phyloP scores from a whole-genome alignment of 1,140 invertebrate genomes.

The Bombus picipes region DNA sequence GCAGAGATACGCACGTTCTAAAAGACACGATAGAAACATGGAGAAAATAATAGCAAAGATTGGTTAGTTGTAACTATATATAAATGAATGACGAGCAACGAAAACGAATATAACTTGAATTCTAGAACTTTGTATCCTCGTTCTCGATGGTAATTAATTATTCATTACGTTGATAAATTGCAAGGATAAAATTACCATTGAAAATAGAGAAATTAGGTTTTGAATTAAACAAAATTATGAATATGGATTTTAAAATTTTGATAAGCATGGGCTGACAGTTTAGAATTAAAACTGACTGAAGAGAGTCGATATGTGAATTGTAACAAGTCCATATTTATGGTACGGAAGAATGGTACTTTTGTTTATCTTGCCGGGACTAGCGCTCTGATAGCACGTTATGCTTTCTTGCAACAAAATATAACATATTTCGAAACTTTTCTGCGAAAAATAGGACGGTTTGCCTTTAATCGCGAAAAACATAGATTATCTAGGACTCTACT shows the following conservation, averaged over 20 bases:
- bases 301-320: not conserved
- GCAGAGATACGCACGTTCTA: conserved; percentile 46
- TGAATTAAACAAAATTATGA: not conserved
- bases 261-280: accelerated
- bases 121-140: too few relatives aligned
- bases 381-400: accelerated
- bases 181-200: accelerated
- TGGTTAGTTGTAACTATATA: too few relatives aligned
- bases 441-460: too few relatives aligned
- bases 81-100: too few relatives aligned
- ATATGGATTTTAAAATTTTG: not conserved
- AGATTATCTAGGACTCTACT: too few relatives aligned
- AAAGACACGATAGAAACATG: not conserved
- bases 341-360: too few relatives aligned
- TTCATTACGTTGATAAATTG: accelerated
- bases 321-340: not conserved
- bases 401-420: too few relatives aligned
- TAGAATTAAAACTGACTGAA: accelerated
- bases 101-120: too few relatives aligned
- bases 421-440: too few relatives aligned
- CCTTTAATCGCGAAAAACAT: too few relatives aligned
- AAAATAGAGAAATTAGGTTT: not conserved
- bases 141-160: not conserved
- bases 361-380: too few relatives aligned
- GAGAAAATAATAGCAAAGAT: not conserved